Percentiles rank a stretch among this genome's conserved stretches.
Conservation (phyloP, 2,797 vertebrate genomes). For the Selene dorsalis region DNA sequence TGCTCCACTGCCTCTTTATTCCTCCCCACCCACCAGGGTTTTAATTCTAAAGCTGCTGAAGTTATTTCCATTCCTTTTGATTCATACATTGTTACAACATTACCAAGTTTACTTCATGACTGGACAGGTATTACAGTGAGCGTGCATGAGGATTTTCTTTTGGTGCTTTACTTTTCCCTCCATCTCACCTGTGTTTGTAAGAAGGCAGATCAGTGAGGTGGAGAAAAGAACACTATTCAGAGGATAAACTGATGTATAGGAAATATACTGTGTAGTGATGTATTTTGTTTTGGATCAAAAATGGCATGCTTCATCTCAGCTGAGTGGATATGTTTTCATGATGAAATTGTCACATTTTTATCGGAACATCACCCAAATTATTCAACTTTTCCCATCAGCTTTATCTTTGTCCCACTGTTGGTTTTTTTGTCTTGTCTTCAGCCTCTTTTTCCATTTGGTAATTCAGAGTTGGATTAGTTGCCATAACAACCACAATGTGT, state of each 20-base stretch:
- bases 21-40: slow-evolving; percentile 62
- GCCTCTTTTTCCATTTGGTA: neutral
- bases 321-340: slow-evolving; percentile 22
- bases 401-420: slow-evolving; percentile 10
- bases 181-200: slow-evolving; percentile 43
- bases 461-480: neutral
- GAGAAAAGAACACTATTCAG: slow-evolving; percentile 65
- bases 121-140: slow-evolving; percentile 45
- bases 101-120: slow-evolving; percentile 55
- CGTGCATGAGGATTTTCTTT: slow-evolving; percentile 37
- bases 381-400: slow-evolving; percentile 3
- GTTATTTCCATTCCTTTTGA: slow-evolving; percentile 69
- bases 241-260: slow-evolving; percentile 54
- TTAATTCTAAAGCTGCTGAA: slow-evolving; percentile 82
- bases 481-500: neutral
- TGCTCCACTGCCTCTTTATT: slow-evolving; percentile 73
- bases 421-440: slow-evolving; percentile 12
- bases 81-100: slow-evolving; percentile 57
- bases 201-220: slow-evolving; percentile 33
- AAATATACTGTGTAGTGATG: slow-evolving; percentile 44
- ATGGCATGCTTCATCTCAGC: slow-evolving; percentile 2
- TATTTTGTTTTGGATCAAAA: slow-evolving; percentile 38
- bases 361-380: neutral
- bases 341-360: neutral
- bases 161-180: slow-evolving; percentile 61